phyloP scores from a whole-genome alignment of 2,113 vertebrate genomes.

The Lamprotornis superbus region DNA sequence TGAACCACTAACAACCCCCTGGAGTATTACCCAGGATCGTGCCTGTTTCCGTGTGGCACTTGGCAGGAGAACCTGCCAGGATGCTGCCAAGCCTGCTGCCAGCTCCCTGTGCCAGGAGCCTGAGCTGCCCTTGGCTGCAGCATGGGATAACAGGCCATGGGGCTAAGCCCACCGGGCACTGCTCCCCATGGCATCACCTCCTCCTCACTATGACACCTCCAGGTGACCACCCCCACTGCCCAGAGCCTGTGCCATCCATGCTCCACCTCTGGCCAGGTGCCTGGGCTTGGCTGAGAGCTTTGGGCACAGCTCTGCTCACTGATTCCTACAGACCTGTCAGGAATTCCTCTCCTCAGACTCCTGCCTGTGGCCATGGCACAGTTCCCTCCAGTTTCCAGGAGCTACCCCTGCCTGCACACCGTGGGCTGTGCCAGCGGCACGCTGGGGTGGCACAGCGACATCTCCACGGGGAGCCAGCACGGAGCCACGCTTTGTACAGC shows the following conservation, averaged over 20 bases:
- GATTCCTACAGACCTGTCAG: neutral
- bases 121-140: neutral
- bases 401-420: neutral
- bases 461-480: neutral
- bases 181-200: neutral
- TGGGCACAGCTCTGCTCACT: neutral
- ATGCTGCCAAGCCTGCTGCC: neutral
- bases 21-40: neutral
- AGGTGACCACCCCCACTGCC: neutral
- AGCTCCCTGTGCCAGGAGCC: neutral
- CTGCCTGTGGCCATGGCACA: neutral
- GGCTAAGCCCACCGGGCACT: fast-evolving
- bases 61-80: neutral
- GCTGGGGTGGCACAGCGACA: neutral
- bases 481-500: neutral
- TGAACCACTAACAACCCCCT: neutral
- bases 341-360: neutral
- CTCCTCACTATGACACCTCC: neutral
- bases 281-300: neutral
- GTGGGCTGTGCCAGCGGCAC: neutral
- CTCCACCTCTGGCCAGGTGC: neutral
- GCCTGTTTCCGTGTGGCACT: fast-evolving
- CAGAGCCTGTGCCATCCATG: neutral
- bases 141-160: fast-evolving
- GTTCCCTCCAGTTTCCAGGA: neutral